phyloP scores from a whole-genome alignment of 2,113 vertebrate genomes.

The Colistium nudipinnis region DNA sequence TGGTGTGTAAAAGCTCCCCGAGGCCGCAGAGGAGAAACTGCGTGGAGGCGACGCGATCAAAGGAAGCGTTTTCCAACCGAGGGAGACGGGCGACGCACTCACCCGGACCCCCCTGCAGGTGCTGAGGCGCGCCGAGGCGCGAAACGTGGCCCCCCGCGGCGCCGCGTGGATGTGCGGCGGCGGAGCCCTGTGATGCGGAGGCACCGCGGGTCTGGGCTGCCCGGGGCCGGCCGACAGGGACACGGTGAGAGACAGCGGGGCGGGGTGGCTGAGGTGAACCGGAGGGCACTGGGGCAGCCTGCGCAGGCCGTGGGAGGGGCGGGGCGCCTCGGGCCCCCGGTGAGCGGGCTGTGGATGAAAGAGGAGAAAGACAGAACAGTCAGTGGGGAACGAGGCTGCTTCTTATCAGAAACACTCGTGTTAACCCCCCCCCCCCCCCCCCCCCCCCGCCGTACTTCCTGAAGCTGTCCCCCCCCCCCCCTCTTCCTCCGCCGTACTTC shows the following conservation, averaged over 20 bases:
- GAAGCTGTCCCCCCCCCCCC: conserved; percentile 24
- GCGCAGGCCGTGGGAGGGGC: conserved; percentile 70
- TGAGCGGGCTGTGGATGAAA: conserved; percentile 73
- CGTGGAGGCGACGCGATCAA: conserved; percentile 38
- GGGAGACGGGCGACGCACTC: conserved; percentile 46
- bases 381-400: conserved; percentile 42
- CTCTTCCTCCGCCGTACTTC: conserved; percentile 26
- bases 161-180: conserved; percentile 61
- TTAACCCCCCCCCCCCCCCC: conserved; percentile 49
- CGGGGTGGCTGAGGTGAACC: conserved; percentile 77
- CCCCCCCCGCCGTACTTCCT: conserved; percentile 22
- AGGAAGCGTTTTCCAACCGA: conserved; percentile 51
- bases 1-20: conserved; percentile 31
- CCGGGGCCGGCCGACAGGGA: conserved; percentile 54
- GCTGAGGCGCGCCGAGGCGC: conserved; percentile 51
- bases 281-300: conserved; percentile 79
- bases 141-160: conserved; percentile 63
- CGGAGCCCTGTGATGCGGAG: conserved; percentile 54
- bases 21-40: conserved; percentile 15
- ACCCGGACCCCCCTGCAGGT: conserved; percentile 81
- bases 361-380: conserved; percentile 49
- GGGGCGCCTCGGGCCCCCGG: conserved; percentile 60
- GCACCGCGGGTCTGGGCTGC: conserved; percentile 59
- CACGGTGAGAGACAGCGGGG: conserved; percentile 72
- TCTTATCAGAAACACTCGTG: conserved; percentile 59